Evolutionary conservation across 2,888 invertebrate species (phyloP).

Genomic region (Scrobipalpa costella): DNA sequence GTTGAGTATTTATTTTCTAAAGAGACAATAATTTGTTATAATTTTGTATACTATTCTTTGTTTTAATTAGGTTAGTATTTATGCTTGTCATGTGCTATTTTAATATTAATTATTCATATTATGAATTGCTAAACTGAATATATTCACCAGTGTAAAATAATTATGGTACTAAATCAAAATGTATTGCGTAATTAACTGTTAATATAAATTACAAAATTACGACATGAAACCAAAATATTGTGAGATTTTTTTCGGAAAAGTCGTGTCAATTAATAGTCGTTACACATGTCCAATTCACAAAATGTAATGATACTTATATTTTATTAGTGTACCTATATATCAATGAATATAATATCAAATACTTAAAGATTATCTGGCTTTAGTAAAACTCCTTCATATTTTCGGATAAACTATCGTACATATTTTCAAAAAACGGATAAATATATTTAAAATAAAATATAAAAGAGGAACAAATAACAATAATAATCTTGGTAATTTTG

Average conservation of each 20-base stretch:
- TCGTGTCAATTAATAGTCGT: constrained; percentile 6
- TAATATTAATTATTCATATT: constrained; percentile 15
- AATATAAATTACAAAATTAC: no score
- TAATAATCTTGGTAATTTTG: not conserved
- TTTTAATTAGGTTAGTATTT: constrained; percentile 24
- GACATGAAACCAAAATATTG: not conserved
- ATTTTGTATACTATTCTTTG: not conserved
- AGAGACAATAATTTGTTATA: not conserved
- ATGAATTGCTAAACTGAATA: constrained; percentile 11
- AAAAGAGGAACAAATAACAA: not conserved
- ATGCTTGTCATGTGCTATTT: constrained; percentile 40
- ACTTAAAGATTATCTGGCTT: constrained; percentile 18
- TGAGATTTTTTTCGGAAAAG: not conserved
- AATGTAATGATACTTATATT: not conserved
- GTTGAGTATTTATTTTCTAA: not conserved
- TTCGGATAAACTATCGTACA: not conserved
- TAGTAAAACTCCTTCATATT: constrained; percentile 12
- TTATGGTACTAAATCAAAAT: not conserved
- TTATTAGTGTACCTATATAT: not conserved
- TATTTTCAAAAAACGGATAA: not conserved
- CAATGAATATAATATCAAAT: constrained; percentile 19
- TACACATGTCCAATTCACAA: not conserved
- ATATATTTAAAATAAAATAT: not conserved
- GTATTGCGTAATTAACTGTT: not conserved
- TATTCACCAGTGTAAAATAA: constrained; percentile 28